Evolutionary conservation across 1,140 invertebrate species (phyloP).

Genomic region (Lepidotrigona ventralis): DNA sequence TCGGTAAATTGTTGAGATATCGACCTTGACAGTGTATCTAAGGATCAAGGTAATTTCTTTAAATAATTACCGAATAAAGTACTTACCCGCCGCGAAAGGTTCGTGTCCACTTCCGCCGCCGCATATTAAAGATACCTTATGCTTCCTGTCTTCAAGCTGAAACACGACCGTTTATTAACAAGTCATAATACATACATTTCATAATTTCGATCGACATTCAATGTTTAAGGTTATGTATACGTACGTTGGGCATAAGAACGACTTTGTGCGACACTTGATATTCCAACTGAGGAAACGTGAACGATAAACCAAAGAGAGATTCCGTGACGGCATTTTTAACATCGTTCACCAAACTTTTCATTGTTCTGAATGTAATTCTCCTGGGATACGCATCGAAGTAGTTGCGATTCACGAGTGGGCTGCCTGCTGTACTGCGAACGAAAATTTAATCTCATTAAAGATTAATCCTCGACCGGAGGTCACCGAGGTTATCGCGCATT

Average conservation of each 20-base stretch:
- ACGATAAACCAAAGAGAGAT: constrained; percentile 84
- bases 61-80: not conserved
- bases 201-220: not conserved
- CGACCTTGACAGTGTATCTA: no score
- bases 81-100: constrained; percentile 86
- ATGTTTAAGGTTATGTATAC: constrained; percentile 36
- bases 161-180: constrained; percentile 52
- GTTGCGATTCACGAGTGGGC: not conserved
- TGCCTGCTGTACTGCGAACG: not conserved
- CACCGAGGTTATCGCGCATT: constrained; percentile 6
- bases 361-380: not conserved
- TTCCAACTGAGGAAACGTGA: constrained; percentile 82
- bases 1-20: no score
- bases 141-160: constrained; percentile 76
- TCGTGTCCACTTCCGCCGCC: constrained; percentile 94
- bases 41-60: no score
- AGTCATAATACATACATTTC: no score
- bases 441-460: not conserved
- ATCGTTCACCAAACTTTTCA: constrained; percentile 85
- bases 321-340: constrained; percentile 85
- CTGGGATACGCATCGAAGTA: not conserved
- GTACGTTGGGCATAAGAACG: constrained; percentile 80
- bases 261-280: constrained; percentile 83
- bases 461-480: not conserved
- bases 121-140: constrained; percentile 86